Evolutionary conservation across 2,113 vertebrate genomes (phyloP).

Genomic region (Oryzias javanicus): DNA sequence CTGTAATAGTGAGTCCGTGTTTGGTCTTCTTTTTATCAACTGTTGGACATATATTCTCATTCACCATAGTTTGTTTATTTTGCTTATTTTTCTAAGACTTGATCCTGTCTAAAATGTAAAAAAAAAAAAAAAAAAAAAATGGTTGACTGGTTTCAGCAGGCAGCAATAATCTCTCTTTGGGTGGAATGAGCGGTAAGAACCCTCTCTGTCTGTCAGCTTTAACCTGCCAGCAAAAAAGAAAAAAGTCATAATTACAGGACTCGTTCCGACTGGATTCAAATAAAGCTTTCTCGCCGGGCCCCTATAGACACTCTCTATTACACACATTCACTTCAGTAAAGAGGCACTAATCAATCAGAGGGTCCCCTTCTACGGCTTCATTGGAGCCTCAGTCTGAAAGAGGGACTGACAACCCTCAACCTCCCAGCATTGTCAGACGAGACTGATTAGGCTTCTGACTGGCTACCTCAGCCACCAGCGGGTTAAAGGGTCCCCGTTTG

Average conservation of each 20-base stretch:
- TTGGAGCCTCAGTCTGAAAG: constrained; percentile 71
- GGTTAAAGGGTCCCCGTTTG: constrained; percentile 78
- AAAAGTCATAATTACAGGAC: constrained; percentile 78
- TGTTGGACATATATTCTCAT: constrained; percentile 12
- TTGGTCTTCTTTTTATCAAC: constrained; percentile 3
- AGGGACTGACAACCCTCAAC: constrained; percentile 78
- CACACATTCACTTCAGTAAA: constrained; percentile 69
- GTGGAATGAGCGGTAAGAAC: constrained; percentile 75
- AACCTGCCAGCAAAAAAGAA: constrained; percentile 69
- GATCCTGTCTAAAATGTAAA: constrained; percentile 39
- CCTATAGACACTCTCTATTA: constrained; percentile 51
- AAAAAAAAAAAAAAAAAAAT: constrained; percentile 52
- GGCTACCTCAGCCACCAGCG: constrained; percentile 73
- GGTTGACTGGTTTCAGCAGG: constrained; percentile 54
- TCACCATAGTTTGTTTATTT: constrained; percentile 30
- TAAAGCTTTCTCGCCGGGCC: constrained; percentile 66
- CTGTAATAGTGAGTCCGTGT: constrained; percentile 11
- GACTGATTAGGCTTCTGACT: constrained; percentile 77
- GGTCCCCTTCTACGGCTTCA: constrained; percentile 69
- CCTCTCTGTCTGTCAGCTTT: constrained; percentile 76
- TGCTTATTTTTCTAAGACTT: constrained; percentile 39
- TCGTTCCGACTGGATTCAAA: constrained; percentile 69
- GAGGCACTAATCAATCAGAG: constrained; percentile 79
- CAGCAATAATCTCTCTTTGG: constrained; percentile 74
- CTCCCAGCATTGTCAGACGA: constrained; percentile 74